Evolutionary conservation across 2,113 vertebrate species (phyloP), one percentile per base, ranked within the genome.

Genomic region (Myodes glareolus): DNA sequence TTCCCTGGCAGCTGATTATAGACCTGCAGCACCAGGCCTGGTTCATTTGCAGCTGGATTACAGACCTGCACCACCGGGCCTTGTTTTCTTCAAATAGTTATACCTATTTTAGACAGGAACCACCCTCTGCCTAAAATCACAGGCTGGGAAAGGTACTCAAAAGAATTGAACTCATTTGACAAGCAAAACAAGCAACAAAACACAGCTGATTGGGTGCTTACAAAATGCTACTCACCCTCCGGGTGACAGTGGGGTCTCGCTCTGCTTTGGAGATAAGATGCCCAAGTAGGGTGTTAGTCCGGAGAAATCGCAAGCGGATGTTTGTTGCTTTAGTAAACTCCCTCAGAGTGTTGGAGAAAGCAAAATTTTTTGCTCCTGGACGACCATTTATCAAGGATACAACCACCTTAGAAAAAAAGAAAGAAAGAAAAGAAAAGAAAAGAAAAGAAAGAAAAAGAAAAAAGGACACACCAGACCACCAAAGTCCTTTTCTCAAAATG

Each of bases 311-410:
- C 89, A 99, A 98, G 52, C 99, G 99, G 85, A 99, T 99, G 97
- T 99, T 99, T 73, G 99, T 99, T 73, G 99, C 99, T 95, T 99
- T 99, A 27, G 99, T 99, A 98, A 99, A 99, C 52, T 99, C 99
- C 94, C 91, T 98, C 96, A 99, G 98, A 50, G 98, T 97, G 0
- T 99, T 97, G 1, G 99, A 99, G 72, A 99, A 99, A 67, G 99
- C 99, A 97, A 99, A 99, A 98, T 99, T 99, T 97, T 96, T 98
- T 86, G 99, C 98, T 73, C 99, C 99, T 5, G 99, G 99, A 16
- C 99, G 99, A 19, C 99, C 99, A 23, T 99, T 99, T 95, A 99
- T 95, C 97, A 99, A 98, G 84, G 99, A 99, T 77, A 99, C 99
- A 47, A 99, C 99, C 95, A 99, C 96, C 99, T 99, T 97, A 3